Base-by-base conservation (phyloP, 1,140 invertebrate species). In the Globodera rostochiensis region DNA sequence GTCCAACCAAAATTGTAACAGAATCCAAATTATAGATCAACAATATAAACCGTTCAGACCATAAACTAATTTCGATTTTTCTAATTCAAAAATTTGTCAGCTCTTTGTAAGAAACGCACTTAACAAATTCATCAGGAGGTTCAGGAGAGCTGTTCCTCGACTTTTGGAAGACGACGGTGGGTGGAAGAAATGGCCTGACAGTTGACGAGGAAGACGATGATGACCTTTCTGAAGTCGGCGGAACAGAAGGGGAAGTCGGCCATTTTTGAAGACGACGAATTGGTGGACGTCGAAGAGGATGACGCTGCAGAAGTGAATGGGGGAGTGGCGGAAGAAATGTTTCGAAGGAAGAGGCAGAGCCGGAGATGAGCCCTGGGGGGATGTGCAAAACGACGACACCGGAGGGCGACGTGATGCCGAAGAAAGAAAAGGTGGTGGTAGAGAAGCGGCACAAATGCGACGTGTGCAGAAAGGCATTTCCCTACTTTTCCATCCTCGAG, bases 401-500 rank as follows among this genome's bases (percentile, higher is more conserved):
- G 69, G 69, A 71, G 25, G 69, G 69, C n/a, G 19, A 7, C 7
- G 7, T 19, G 69, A 9, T 21, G 25, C 70, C 45, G 49, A 70
- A 70, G 19, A 64, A n/a, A 46, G 57, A 66, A 15, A 78, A 78
- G 47, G 64, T 69, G 70, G 5, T 8, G 70, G 70, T 88, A 47
- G 88, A 89, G 79, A 90, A 90, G 69, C 64, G 86, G 53, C 88
- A 89, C 71, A 84, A 89, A 50, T 89, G 88, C 81, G 83, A 86
- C 7, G 80, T 89, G 76, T 90, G 90, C 82, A 87, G 85, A 36
- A 91, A 91, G 82, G 84, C 81, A 60, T 90, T 90, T 71, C 86
- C 89, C 25, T 90, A 90, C 77, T 74, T 90, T 4, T 91, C 88
- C 8, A 91, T 90, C 57, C 79, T 90, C 15, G 88, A 90, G 57